A percentile compares a stretch with the other conserved stretches of the same genome.
phyloP scores from a whole-genome alignment of 2,888 invertebrate genomes.

The Sarcophaga caerulescens region DNA sequence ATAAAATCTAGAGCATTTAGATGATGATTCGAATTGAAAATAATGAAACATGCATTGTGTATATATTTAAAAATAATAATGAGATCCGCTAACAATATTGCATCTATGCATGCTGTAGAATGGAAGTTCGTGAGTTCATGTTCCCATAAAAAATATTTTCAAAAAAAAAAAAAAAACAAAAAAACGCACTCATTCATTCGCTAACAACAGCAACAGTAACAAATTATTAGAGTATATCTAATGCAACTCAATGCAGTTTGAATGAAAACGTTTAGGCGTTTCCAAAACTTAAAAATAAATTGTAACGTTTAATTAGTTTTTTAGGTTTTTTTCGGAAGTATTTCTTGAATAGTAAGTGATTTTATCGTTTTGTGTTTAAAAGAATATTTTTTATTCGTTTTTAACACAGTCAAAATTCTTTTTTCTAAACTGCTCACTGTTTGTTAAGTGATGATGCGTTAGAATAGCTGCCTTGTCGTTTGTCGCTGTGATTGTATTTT shows the following conservation, averaged over 20 bases:
- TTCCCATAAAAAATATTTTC: constrained; percentile 1
- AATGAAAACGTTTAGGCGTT: background rate
- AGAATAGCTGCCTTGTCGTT: background rate
- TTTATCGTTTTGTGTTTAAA: no score
- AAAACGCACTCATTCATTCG: background rate
- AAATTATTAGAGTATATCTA: constrained; percentile 44
- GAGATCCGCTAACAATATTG: background rate
- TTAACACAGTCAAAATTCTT: background rate
- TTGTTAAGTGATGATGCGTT: background rate
- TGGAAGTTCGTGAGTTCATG: constrained; percentile 31
- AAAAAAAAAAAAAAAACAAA: background rate
- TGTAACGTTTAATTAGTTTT: background rate
- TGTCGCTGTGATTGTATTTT: background rate
- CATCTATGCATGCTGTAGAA: background rate
- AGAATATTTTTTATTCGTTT: background rate
- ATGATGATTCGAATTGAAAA: background rate
- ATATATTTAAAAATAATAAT: background rate
- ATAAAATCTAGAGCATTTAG: constrained; percentile 1
- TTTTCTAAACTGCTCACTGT: background rate
- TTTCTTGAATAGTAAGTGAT: no score
- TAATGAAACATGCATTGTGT: background rate
- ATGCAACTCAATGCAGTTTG: constrained; percentile 19
- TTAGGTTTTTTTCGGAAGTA: no score
- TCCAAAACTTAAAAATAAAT: background rate
- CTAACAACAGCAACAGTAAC: background rate